Base-by-base conservation (phyloP, 2,797 vertebrate genomes). In the Chloroceryle amazona region DNA sequence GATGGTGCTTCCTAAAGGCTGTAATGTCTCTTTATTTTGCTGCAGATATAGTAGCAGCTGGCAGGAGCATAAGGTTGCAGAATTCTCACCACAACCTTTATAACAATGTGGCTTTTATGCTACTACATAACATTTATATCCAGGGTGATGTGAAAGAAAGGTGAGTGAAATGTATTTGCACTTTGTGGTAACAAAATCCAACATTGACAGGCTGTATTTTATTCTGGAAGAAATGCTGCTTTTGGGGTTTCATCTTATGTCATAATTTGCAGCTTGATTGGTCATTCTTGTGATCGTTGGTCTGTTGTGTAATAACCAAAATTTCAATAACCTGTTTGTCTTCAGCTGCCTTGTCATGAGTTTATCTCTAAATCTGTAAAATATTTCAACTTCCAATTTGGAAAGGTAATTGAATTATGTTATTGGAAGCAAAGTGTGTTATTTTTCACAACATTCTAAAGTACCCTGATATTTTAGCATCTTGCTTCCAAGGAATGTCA, bases 101-200 rank as follows among this genome's bases (percentile, higher is more conserved):
- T 49, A 79, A 75, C 51, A 94, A 74, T 63, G 71, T 89, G 51
- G 55, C 51, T 96, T 96, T 94, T 95, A 87, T 96, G 66, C 47
- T 74, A 22, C 49, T 55, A 29, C 49, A 37, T 84, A 95, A 79
- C 55, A 35, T 76, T 90, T 96, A 55, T 86, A 26, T 62, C 26
- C 18, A 47, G 33, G 41, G 21, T 80, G n/a, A 75, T 70, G 57
- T 51, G 58, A 94, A 80, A 31, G 52, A 72, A 78, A 75, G 72
- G 54, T 55, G 76, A 84, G 29, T 18, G 44, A 86, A 89, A 68
- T 2, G 10, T 57, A 57, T 51, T 88, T 93, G 62, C 51, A 28
- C 14, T 0, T 61, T 47, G 31, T 55, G 57, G 55, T 84, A 81
- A 73, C 20, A 75, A 78, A 83, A 81, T 44, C 66, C 29, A 68